Conservation (phyloP, 2,113 vertebrate species). For the Euleptes europaea region DNA sequence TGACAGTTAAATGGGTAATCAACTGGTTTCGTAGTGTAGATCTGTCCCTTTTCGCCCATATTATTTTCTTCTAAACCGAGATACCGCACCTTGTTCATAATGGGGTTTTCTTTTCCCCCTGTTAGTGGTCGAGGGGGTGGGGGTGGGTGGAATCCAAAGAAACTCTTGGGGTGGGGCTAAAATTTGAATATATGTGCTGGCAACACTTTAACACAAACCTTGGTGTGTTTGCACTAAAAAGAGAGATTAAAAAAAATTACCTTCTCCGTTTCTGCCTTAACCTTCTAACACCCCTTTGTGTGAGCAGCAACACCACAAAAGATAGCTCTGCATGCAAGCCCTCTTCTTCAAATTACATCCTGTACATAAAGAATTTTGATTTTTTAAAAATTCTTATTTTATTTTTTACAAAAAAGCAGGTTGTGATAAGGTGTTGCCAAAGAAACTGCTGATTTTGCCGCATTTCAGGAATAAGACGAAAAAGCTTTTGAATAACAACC, state of each 20-base stretch:
- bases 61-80: not conserved
- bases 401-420: constrained; percentile 54
- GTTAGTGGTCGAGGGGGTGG: not conserved
- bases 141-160: not conserved
- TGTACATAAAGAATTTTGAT: constrained; percentile 63
- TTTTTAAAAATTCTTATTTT: constrained; percentile 61
- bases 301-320: not conserved
- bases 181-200: constrained; percentile 5
- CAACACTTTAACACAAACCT: constrained; percentile 63
- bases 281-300: constrained; percentile 18
- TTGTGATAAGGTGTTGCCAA: constrained; percentile 75
- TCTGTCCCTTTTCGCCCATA: not conserved
- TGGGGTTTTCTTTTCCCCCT: not conserved
- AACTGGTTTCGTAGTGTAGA: not conserved
- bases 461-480: constrained; percentile 60
- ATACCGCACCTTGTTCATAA: constrained; percentile 6
- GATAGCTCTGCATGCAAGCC: not conserved
- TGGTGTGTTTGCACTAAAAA: constrained; percentile 67
- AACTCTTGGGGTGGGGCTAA: not conserved
- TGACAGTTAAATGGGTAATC: not conserved
- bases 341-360: constrained; percentile 51
- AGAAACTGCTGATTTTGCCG: constrained; percentile 62
- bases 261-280: constrained; percentile 63
- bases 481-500: not conserved
- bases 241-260: not conserved